Evolutionary conservation across 2,888 invertebrate genomes (phyloP).

Genomic region (Eustalomyia histrio): DNA sequence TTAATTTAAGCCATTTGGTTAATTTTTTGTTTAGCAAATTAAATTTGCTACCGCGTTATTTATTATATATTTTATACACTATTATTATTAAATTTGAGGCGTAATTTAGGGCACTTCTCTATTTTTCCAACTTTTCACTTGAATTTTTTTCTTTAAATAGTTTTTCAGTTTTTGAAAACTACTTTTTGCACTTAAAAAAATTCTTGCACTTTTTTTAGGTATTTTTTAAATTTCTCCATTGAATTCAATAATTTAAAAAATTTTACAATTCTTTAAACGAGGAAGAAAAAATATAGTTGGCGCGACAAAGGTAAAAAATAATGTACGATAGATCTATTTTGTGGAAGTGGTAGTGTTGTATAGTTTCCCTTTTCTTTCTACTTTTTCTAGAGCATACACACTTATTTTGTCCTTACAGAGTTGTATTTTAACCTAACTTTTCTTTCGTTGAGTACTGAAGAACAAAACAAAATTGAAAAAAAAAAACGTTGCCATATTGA

Average conservation of each 20-base stretch:
- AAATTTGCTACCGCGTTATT: constrained; percentile 57
- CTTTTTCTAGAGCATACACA: constrained; percentile 60
- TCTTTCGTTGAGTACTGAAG: constrained; percentile 8
- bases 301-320: constrained; percentile 66
- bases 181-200: constrained; percentile 28
- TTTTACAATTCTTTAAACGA: constrained; percentile 19
- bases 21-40: constrained; percentile 50
- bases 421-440: constrained; percentile 62
- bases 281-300: constrained; percentile 61
- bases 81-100: constrained; percentile 54
- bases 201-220: constrained; percentile 44
- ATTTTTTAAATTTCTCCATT: constrained; percentile 32
- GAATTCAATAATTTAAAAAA: constrained; percentile 26
- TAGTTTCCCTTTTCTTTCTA: constrained; percentile 55
- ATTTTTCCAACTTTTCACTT: constrained; percentile 52
- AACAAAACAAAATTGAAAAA: background rate
- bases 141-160: constrained; percentile 36
- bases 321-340: constrained; percentile 53
- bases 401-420: constrained; percentile 43
- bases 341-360: constrained; percentile 56
- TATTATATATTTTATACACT: constrained; percentile 24
- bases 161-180: constrained; percentile 60
- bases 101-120: constrained; percentile 50
- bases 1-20: constrained; percentile 54
- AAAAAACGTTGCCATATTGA: constrained; percentile 39